Conservation (phyloP, 2,113 vertebrate species). For the Microcebus jonahi region DNA sequence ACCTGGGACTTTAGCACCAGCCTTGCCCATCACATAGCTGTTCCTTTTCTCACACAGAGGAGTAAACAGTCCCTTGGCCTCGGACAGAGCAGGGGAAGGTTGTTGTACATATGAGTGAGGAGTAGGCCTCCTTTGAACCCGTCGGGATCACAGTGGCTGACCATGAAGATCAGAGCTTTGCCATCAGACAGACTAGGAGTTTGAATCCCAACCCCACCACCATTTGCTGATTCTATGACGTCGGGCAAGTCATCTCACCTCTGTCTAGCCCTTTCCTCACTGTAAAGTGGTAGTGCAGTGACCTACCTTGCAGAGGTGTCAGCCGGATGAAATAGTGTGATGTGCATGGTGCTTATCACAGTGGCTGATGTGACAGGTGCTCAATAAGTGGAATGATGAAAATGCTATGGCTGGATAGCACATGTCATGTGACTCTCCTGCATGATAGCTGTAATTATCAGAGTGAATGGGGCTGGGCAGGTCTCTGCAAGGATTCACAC, state of each 20-base stretch:
- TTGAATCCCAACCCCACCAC: not conserved
- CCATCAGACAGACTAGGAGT: not conserved
- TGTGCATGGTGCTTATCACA: not conserved
- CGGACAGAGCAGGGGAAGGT: not conserved
- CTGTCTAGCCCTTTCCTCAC: not conserved
- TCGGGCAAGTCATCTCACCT: not conserved
- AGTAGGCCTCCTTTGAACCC: not conserved
- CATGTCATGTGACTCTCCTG: not conserved
- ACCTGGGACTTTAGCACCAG: fast-evolving
- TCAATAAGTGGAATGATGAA: not conserved
- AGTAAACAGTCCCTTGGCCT: not conserved
- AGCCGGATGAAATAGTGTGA: not conserved
- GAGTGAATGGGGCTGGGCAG: not conserved
- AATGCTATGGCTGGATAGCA: not conserved
- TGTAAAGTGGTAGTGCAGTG: not conserved
- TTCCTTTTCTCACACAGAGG: not conserved
- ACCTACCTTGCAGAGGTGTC: not conserved
- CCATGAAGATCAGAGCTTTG: not conserved
- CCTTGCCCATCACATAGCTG: not conserved
- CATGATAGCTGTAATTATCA: not conserved
- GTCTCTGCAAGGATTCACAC: not conserved
- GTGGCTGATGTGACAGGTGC: not conserved
- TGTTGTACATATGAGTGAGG: not conserved
- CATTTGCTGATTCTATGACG: not conserved
- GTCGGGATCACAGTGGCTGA: not conserved